phyloP scores from a whole-genome alignment of 2,797 vertebrate species.

The Anisognathus igniventris region DNA sequence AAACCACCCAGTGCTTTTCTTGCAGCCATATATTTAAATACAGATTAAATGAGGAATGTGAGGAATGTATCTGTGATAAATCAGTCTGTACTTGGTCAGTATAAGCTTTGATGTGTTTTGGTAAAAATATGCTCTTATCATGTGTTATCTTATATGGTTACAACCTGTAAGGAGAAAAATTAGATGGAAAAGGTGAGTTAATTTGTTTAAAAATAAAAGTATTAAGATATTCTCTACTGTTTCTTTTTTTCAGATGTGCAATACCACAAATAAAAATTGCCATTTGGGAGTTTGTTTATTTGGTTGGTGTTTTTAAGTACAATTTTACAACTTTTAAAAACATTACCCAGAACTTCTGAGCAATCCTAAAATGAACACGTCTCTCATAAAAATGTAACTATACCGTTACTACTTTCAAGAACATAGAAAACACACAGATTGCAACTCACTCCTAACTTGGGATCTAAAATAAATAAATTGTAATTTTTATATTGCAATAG shows the following conservation, averaged over 20 bases:
- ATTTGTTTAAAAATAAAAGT: background rate
- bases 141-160: background rate
- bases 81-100: background rate
- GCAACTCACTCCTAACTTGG: background rate
- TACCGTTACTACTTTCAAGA: background rate
- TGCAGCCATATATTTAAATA: background rate
- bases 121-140: background rate
- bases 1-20: background rate
- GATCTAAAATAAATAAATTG: background rate
- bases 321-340: background rate
- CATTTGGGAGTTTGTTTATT: background rate
- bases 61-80: background rate
- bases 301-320: background rate
- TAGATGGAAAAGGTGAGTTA: background rate
- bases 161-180: background rate
- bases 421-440: background rate
- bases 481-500: background rate
- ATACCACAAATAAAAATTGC: background rate
- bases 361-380: background rate
- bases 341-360: background rate
- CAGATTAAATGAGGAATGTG: background rate
- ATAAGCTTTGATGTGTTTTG: background rate
- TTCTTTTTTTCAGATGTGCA: background rate
- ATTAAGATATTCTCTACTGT: background rate
- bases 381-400: background rate